phyloP scores from a whole-genome alignment of 2,888 invertebrate species.

The Andrena minutula region DNA sequence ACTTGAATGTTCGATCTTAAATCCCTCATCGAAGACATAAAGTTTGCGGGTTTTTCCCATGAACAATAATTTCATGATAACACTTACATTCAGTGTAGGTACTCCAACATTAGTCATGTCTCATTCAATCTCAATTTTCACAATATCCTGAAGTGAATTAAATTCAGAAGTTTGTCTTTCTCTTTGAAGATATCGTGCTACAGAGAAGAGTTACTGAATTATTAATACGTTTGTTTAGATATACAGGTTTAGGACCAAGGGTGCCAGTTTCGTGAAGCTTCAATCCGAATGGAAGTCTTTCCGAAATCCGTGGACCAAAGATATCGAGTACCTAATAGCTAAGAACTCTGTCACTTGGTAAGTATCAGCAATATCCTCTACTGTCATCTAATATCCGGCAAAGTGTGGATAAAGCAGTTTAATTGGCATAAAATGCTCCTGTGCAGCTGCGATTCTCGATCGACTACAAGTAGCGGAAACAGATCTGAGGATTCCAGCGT shows the following conservation, averaged over 20 bases:
- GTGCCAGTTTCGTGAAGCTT: constrained; percentile 90
- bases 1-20: neutral
- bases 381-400: neutral
- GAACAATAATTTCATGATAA: neutral
- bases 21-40: neutral
- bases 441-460: constrained; percentile 85
- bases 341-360: constrained; percentile 92
- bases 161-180: no score
- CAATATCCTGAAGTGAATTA: no score
- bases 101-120: no score
- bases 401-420: neutral
- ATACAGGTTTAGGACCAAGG: constrained; percentile 93
- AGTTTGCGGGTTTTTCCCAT: neutral
- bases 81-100: no score
- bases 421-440: neutral
- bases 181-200: no score
- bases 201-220: no score
- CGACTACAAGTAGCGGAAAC: constrained; percentile 85
- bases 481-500: constrained; percentile 84
- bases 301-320: constrained; percentile 98
- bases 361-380: constrained; percentile 76
- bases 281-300: constrained; percentile 96
- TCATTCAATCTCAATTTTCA: no score
- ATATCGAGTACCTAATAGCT: constrained; percentile 95
- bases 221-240: constrained; percentile 81